Base-by-base conservation (phyloP, 2,888 invertebrate genomes). In the Melanophora roralis region DNA sequence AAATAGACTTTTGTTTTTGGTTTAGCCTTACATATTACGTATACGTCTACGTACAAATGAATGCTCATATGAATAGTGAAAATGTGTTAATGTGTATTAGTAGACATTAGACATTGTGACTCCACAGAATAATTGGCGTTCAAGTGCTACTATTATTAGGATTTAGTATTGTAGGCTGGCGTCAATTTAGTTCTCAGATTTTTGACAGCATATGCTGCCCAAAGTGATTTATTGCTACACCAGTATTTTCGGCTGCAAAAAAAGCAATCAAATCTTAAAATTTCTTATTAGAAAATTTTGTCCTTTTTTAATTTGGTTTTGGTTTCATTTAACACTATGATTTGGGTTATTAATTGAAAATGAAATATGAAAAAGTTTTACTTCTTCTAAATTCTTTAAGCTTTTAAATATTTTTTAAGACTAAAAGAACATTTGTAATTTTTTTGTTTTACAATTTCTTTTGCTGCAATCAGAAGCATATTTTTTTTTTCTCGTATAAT, bases 131-230 rank as follows among this genome's bases (percentile, higher is more conserved):
- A 78, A 73, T 68, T 62, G 72, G 62, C 40, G 62, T 67, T 78
- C 60, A 78, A 78, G 72, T 73, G 78, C 47, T 78, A 51, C 69
- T 65, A 53, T 71, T 45, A 62, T 73, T 62, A 67, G 55, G 38
- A 32, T 53, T 47, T 60, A 72, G 9, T 16, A 40, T 21, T 34
- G 60, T 43, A 19, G 53, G 23, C 14, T 21, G 34, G 40, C 16
- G 47, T 59, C 19, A 32, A 34, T 32, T 73, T 60, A 62, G 16
- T 57, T 62, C 47, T 57, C 23, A 64, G 27, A 49, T 45, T 64
- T 78, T n/a, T 69, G 62, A 73, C 68, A 68, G 43, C 67, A 73
- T 68, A 55, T 72, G 65, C 67, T 67, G 40, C 45, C 45, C 38
- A 32, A 38, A 67, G 60, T 78, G 60, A 78, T 72, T 78, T 78